Base-by-base conservation (phyloP, 2,888 invertebrate species). In the Pherbina coryleti region DNA sequence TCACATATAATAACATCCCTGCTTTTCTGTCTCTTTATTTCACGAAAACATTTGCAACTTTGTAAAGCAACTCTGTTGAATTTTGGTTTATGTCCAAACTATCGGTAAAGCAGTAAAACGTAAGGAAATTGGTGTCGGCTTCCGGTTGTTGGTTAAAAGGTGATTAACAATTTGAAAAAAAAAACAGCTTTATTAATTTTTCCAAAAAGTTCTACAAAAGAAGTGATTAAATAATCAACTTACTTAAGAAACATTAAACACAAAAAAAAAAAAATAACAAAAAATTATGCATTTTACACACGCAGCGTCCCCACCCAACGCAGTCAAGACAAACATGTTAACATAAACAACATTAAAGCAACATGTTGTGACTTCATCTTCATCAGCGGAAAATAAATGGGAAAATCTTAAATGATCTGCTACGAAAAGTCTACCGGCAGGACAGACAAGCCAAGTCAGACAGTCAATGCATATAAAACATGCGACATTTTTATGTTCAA, bases 401-500 rank as follows among this genome's bases (percentile, higher is more conserved):
- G 9, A 37, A 19, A 67, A 9, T 19, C 22, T 37, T 8, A 5
- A 25, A 25, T 25, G 69, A 22, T 4, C 7, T 19, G 44, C 19
- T 7, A 25, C 44, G 19, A 22, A 49, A 49, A n/a, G 62, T 31
- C 22, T 9, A 49, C 8, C 31, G 34, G 49, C 19, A 14, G 22
- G 72, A 22, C 72, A 17, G 37, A 72, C 51, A 62, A 49, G n/a
- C 19, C 19, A 34, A 69, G 69, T 11, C 22, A 31, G 64, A 62
- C 74, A 62, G 31, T n/a, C 28, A 66, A 64, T 69, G 75, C 78
- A 75, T 67, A 75, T 67, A 75, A 75, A 72, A 72, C 72, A 76
- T 60, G 72, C 67, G 75, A 78, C 75, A 78, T 67, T 78, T 78
- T 78, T 72, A 78, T 75, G 75, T 72, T 66, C 25, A 37, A 37